Percentiles rank a stretch among this genome's conserved stretches.
These are phyloP conservation scores for Lucilia cuprina DNA, from an alignment of 1,140 invertebrate genomes.

Conservation along the genomic window DNA sequence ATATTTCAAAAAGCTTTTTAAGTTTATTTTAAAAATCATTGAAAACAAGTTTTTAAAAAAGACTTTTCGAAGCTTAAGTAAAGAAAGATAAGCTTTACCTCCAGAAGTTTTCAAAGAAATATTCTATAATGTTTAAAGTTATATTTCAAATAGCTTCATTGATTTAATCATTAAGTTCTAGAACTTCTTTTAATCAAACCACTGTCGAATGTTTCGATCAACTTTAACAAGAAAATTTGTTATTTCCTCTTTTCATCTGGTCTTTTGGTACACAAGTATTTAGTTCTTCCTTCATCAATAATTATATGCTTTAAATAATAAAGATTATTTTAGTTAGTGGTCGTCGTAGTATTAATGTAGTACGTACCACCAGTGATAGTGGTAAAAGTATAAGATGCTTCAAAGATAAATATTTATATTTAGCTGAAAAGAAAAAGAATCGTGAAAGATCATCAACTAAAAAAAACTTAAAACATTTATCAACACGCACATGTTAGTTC, in stretches of 20 bases:
- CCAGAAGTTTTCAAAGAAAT: no score
- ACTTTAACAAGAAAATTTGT: slow-evolving; percentile 16
- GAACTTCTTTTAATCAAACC: no score
- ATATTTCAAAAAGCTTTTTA: no score
- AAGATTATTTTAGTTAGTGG: not conserved
- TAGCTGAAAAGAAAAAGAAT: not conserved
- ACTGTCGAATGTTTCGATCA: not conserved
- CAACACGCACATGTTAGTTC: not conserved
- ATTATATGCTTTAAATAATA: not conserved
- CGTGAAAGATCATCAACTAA: not conserved
- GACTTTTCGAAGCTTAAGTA: no score
- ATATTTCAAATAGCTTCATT: no score
- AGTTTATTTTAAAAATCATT: no score
- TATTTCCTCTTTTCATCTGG: slow-evolving; percentile 2
- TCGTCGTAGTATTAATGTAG: not conserved
- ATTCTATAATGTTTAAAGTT: no score
- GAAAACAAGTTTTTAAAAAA: no score
- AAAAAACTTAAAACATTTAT: not conserved
- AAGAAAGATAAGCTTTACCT: no score
- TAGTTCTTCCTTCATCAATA: slow-evolving; percentile 1
- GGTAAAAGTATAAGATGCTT: not conserved
- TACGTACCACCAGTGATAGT: not conserved
- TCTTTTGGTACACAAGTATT: no score
- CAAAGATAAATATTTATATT: not conserved
- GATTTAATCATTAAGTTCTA: no score